Conservation (phyloP, 2,888 invertebrate genomes). For the Linyphia triangularis region DNA sequence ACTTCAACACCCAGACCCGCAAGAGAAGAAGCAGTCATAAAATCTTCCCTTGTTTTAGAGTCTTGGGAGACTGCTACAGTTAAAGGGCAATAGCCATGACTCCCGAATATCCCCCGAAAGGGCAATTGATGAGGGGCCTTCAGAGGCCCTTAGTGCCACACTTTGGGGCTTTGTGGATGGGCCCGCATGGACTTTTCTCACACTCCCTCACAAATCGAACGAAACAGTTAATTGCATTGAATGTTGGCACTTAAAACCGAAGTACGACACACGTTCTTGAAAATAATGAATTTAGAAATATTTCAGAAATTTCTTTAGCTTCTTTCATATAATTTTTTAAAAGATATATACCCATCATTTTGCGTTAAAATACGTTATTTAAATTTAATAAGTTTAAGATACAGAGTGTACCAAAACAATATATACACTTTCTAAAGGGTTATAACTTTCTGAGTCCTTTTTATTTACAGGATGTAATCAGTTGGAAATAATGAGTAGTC, state of each 20-base stretch:
- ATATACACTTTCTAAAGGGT: too few relatives aligned
- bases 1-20: too few relatives aligned
- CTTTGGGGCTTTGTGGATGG: conserved; percentile 36
- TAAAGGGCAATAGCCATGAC: conserved; percentile 1
- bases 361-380: too few relatives aligned
- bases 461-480: too few relatives aligned
- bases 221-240: neutral
- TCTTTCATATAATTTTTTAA: too few relatives aligned
- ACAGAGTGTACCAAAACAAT: too few relatives aligned
- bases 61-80: neutral
- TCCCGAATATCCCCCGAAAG: conserved; percentile 23
- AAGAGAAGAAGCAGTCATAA: neutral
- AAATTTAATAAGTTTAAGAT: too few relatives aligned
- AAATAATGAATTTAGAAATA: too few relatives aligned
- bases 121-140: conserved; percentile 40
- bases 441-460: too few relatives aligned
- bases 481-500: too few relatives aligned
- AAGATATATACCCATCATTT: too few relatives aligned
- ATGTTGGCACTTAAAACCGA: neutral
- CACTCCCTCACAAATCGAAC: neutral
- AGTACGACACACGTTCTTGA: neutral
- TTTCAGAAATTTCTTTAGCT: too few relatives aligned
- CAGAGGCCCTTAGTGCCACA: conserved; percentile 29
- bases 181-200: conserved; percentile 11
- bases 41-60: neutral